phyloP scores from a whole-genome alignment of 2,797 vertebrate genomes.

The Lycodopsis pacificus region DNA sequence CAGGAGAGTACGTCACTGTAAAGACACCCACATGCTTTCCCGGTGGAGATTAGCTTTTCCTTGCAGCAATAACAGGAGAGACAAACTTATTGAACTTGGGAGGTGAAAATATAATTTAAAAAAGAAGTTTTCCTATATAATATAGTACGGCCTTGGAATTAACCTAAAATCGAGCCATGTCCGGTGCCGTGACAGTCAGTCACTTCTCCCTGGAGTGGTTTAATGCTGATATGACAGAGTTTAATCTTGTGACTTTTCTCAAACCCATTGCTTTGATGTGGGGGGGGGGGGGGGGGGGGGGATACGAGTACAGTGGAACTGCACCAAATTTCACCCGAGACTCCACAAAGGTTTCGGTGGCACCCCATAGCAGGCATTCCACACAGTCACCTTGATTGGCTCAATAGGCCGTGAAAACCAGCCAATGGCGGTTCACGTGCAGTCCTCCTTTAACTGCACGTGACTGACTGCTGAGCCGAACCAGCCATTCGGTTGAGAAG shows the following conservation, averaged over 20 bases:
- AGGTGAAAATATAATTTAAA: conserved; percentile 4
- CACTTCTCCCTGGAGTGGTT: conserved; percentile 36
- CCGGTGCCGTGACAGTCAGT: conserved; percentile 36
- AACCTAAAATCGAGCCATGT: conserved; percentile 42
- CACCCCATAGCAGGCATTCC: conserved; percentile 40
- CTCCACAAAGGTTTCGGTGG: conserved; percentile 40
- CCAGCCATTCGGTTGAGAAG: conserved; percentile 63
- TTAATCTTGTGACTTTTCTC: conserved; percentile 50
- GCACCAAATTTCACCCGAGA: conserved; percentile 46
- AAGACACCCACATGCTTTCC: conserved; percentile 44
- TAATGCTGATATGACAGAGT: conserved; percentile 47
- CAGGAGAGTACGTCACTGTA: conserved; percentile 45
- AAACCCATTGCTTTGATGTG: conserved; percentile 62
- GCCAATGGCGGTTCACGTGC: conserved; percentile 45
- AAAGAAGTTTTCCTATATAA: conserved; percentile 42
- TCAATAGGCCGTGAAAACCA: conserved; percentile 61
- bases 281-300: neutral
- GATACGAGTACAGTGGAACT: conserved; percentile 37
- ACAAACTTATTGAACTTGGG: conserved; percentile 23
- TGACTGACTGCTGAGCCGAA: too few species aligned
- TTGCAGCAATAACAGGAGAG: neutral
- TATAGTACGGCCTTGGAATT: conserved; percentile 33
- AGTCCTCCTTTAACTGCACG: conserved; percentile 29
- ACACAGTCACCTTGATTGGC: conserved; percentile 57
- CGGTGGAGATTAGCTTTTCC: conserved; percentile 24